Percentiles rank a stretch among this genome's conserved stretches.
These are phyloP conservation scores for Drosophila nigritarsus DNA, from an alignment of 2,888 invertebrate genomes.

Conservation along the genomic window DNA sequence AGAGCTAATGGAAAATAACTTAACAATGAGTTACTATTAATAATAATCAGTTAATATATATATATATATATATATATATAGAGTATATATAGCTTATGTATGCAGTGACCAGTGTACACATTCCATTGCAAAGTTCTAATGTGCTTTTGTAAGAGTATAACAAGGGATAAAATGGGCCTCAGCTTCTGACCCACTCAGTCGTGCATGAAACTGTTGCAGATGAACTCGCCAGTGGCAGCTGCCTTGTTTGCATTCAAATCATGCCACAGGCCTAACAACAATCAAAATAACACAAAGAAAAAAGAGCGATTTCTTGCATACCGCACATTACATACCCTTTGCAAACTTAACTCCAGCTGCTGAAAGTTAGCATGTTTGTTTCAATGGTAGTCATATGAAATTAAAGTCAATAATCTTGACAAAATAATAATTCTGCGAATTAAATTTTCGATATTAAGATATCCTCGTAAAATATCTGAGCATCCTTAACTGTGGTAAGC, in stretches of 20 bases:
- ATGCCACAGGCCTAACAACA: constrained; percentile 42
- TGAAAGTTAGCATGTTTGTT: neutral
- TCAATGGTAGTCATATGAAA: neutral
- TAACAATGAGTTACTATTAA: neutral
- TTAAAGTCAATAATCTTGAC: neutral
- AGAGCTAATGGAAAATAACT: neutral
- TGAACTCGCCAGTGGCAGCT: constrained; percentile 38
- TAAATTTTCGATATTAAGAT: neutral
- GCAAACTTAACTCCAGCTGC: neutral
- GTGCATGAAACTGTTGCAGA: constrained; percentile 71
- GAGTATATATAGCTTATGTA: neutral
- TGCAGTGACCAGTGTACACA: neutral
- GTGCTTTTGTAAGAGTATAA: neutral
- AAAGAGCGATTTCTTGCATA: neutral
- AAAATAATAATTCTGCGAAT: neutral
- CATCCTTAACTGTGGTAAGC: neutral
- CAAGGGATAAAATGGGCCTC: constrained; percentile 29
- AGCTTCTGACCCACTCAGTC: constrained; percentile 38
- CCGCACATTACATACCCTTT: neutral
- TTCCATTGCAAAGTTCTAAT: neutral
- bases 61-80: neutral
- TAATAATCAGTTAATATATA: neutral
- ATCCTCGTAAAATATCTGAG: neutral
- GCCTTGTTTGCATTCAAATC: constrained; percentile 68
- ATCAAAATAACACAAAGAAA: constrained; percentile 4